Percentiles rank a stretch among this genome's conserved stretches.
Evolutionary conservation across 1,140 invertebrate genomes (phyloP).

Genomic region (Zaprionus nigranus): DNA sequence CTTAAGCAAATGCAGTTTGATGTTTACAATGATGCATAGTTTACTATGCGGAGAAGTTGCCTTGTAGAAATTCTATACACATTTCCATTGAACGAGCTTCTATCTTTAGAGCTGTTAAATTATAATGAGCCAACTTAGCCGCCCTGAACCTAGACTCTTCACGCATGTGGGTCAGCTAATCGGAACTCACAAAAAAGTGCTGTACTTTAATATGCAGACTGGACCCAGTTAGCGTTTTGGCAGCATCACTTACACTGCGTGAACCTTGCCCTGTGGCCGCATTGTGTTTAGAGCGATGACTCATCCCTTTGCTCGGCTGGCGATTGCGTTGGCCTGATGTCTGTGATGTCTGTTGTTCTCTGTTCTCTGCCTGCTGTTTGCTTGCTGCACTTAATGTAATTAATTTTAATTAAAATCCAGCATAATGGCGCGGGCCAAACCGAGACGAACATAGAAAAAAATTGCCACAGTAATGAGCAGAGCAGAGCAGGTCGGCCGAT

Average conservation of each 20-base stretch:
- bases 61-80: too few relatives aligned
- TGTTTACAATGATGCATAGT: too few relatives aligned
- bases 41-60: too few relatives aligned
- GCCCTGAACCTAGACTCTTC: not conserved
- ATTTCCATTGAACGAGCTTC: not conserved
- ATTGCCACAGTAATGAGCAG: constrained; percentile 77
- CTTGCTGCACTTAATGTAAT: constrained; percentile 81
- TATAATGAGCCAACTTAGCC: too few relatives aligned
- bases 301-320: constrained; percentile 34
- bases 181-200: not conserved
- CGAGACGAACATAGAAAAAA: constrained; percentile 54
- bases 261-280: constrained; percentile 10
- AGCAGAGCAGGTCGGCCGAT: constrained; percentile 9
- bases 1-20: too few relatives aligned
- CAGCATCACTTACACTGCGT: constrained; percentile 7
- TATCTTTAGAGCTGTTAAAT: not conserved
- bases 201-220: constrained; percentile 1
- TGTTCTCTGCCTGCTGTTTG: constrained; percentile 40
- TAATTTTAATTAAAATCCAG: constrained; percentile 83
- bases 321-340: constrained; percentile 38
- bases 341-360: constrained; percentile 19
- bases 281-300: constrained; percentile 47
- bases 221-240: not conserved
- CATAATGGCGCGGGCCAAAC: constrained; percentile 48
- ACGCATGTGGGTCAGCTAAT: constrained; percentile 4